Base-by-base conservation (phyloP, 1,140 invertebrate genomes). In the Drosophila chauvacae region DNA sequence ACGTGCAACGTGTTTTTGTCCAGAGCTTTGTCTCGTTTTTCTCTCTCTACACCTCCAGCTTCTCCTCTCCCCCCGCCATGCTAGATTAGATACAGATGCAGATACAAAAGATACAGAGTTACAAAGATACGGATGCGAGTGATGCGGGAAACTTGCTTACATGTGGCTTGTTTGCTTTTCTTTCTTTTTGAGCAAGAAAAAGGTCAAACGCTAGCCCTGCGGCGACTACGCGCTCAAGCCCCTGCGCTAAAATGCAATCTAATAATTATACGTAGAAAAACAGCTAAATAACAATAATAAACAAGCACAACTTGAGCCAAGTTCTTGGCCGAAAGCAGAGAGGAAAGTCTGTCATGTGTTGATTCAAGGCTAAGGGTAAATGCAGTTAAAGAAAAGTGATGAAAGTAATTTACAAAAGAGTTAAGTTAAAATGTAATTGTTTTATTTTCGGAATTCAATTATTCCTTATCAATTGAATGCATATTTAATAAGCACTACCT, bases 81-180 rank as follows among this genome's bases (percentile, higher is more conserved):
- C 81, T 90, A 81, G 85, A 88, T 88, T 88, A 88, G 85, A 85
- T 88, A 87, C 83, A 77, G 72, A 68, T 77, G 61, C 74, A 86
- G 48, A 77, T 88, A 85, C 81, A 81, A 83, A 55, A 81, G 83
- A 88, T 87, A 62, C 56, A 83, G 51, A 33, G 61, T 64, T 80
- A 86, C 82, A 81, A 76, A 81, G 81, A 80, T 83, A 83, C 72
- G 75, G 77, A 85, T 85, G 72, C 81, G 73, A 78, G 71, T 68
- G 65, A 72, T 83, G 61, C 61, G 48, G 53, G 70, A 62, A 69
- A 35, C 66, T 77, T 77, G 63, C 63, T 28, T 44, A 60, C 44
- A 71, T 71, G 66, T 51, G 58, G 23, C 63, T 48, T 59, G 53
- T 42, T 71, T 71, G 66, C 28, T 39, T 30, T 33, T 53, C 33